These are phyloP conservation scores for Caenorhabditis drosophilae DNA, from an alignment of 2,888 invertebrate species.

Conservation along the genomic window DNA sequence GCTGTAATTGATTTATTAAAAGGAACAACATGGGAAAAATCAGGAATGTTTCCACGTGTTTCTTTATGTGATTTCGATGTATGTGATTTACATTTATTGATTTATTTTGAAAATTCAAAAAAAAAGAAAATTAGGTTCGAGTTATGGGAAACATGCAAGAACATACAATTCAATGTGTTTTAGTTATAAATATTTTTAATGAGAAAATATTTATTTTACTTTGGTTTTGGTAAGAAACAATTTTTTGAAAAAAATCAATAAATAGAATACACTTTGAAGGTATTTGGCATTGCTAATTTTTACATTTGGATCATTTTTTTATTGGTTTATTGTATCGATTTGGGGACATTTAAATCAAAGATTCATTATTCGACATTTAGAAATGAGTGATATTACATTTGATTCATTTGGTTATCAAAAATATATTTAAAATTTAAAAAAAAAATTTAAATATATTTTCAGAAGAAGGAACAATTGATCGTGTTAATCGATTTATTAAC, in stretches of 20 bases:
- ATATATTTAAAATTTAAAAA: neutral
- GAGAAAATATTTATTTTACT: constrained; percentile 69
- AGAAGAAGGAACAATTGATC: constrained; percentile 44
- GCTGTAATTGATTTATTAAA: constrained; percentile 63
- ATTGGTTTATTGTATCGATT: constrained; percentile 61
- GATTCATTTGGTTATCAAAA: constrained; percentile 50
- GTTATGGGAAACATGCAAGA: constrained; percentile 69
- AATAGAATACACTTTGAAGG: too few species aligned
- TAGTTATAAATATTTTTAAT: constrained; percentile 69
- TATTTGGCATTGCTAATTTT: constrained; percentile 58
- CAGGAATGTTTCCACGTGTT: constrained; percentile 66
- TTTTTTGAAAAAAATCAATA: too few species aligned
- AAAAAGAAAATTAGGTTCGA: constrained; percentile 53
- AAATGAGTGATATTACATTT: constrained; percentile 68
- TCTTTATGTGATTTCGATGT: constrained; percentile 67
- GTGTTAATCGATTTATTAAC: constrained; percentile 60
- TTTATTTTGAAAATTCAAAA: neutral
- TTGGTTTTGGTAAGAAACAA: constrained; percentile 70
- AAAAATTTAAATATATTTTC: constrained; percentile 4
- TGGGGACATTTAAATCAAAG: constrained; percentile 54
- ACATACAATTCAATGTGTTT: constrained; percentile 68
- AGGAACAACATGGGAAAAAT: constrained; percentile 66
- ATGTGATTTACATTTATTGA: neutral
- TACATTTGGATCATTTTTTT: constrained; percentile 63
- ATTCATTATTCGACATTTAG: constrained; percentile 66